These are phyloP conservation scores for Cepphus grylle DNA, from an alignment of 2,113 vertebrate species.

Conservation along the genomic window DNA sequence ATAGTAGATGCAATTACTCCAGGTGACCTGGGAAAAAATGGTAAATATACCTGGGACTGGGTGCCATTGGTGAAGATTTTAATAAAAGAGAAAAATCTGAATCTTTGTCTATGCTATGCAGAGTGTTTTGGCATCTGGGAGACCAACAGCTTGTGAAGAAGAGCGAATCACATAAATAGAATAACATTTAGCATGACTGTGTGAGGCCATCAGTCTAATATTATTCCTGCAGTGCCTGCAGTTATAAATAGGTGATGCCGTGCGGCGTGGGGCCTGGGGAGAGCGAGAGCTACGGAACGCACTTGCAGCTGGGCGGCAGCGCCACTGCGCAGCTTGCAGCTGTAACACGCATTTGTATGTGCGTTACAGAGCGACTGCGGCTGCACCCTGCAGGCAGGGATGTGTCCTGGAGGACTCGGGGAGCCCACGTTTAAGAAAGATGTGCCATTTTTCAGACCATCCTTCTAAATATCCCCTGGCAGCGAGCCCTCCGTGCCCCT, in stretches of 20 bases:
- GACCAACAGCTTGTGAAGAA: slow-evolving; percentile 1
- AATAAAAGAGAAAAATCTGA: neutral
- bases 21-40: neutral
- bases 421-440: neutral
- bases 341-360: neutral
- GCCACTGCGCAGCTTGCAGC: neutral
- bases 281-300: neutral
- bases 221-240: neutral
- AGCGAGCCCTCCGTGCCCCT: neutral
- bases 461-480: neutral
- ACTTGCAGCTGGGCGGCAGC: neutral
- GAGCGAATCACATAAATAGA: slow-evolving; percentile 19
- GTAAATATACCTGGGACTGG: neutral
- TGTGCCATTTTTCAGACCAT: neutral
- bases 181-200: neutral
- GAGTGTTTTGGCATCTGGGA: neutral
- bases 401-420: neutral
- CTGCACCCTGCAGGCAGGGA: neutral
- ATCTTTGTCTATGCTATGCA: neutral
- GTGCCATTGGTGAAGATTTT: neutral
- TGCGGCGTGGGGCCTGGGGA: neutral
- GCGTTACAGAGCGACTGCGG: neutral
- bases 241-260: slow-evolving; percentile 47
- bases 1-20: neutral
- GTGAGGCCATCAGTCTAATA: neutral